A percentile compares a stretch with the other conserved stretches of the same genome.
Evolutionary conservation across 1,140 invertebrate genomes (phyloP).

Genomic region (Ips nitidus): DNA sequence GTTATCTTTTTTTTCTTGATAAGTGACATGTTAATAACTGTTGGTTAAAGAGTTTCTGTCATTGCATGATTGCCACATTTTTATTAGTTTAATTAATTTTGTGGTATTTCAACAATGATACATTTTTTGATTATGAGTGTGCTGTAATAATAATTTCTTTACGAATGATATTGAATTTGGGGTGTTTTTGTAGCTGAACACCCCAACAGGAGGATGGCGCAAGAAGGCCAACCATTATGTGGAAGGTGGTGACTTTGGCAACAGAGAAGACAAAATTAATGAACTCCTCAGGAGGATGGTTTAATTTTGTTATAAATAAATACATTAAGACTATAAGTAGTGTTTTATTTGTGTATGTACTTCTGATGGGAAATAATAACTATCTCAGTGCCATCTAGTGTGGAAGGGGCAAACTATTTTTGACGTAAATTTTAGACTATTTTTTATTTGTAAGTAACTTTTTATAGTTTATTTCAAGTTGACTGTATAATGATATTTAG

Average conservation of each 20-base stretch:
- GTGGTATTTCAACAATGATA: neutral
- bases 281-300: slow-evolving; percentile 94
- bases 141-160: too few relatives aligned
- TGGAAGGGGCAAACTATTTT: too few relatives aligned
- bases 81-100: neutral
- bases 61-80: slow-evolving; percentile 2
- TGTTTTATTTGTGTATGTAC: too few relatives aligned
- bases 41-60: slow-evolving; percentile 29
- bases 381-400: too few relatives aligned
- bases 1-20: slow-evolving; percentile 10
- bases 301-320: slow-evolving; percentile 60
- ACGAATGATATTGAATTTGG: neutral
- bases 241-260: slow-evolving; percentile 99
- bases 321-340: too few relatives aligned
- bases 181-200: slow-evolving; percentile 77
- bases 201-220: slow-evolving; percentile 97
- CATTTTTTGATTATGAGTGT: neutral
- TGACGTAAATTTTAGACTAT: too few relatives aligned
- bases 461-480: too few relatives aligned
- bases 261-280: slow-evolving; percentile 97
- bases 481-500: too few relatives aligned
- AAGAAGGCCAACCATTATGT: slow-evolving; percentile 99
- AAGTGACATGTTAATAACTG: slow-evolving; percentile 29
- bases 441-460: too few relatives aligned
- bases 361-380: too few relatives aligned